These are phyloP conservation scores for Drosophila nigrodunni DNA, from an alignment of 1,140 invertebrate species.

Conservation along the genomic window DNA sequence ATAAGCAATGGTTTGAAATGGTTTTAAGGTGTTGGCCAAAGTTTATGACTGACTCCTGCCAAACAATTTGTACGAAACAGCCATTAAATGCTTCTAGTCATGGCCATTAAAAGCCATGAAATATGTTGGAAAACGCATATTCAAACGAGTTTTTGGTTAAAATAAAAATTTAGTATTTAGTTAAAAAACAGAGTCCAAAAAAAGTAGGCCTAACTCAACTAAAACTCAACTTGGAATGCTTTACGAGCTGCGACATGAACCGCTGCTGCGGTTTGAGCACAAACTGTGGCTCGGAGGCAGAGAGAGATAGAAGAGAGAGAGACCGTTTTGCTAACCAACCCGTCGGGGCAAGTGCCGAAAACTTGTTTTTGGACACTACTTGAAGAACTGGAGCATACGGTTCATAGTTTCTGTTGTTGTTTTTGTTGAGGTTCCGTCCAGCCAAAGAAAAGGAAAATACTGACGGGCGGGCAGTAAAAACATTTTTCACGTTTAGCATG, in stretches of 20 bases:
- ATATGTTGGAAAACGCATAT: conserved; percentile 15
- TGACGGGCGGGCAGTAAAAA: conserved; percentile 4
- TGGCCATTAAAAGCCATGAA: conserved; percentile 31
- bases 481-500: conserved; percentile 40
- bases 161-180: conserved; percentile 5
- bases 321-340: conserved; percentile 8
- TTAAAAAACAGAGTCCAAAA: conserved; percentile 5
- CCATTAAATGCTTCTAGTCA: conserved; percentile 37
- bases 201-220: conserved; percentile 49
- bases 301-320: not conserved
- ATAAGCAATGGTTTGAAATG: conserved; percentile 9
- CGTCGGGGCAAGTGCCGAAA: conserved; percentile 50
- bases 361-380: conserved; percentile 43
- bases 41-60: conserved; percentile 27
- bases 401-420: not conserved
- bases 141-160: conserved; percentile 8
- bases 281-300: not conserved
- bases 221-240: conserved; percentile 26
- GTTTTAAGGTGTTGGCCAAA: conserved; percentile 15
- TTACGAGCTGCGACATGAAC: conserved; percentile 18
- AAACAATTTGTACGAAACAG: conserved; percentile 36
- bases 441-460: conserved; percentile 39
- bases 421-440: not conserved
- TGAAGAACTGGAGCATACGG: conserved; percentile 47
- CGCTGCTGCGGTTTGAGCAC: conserved; percentile 11